Evolutionary conservation across 1,140 invertebrate genomes (phyloP).

Genomic region (Saccostrea echinata): DNA sequence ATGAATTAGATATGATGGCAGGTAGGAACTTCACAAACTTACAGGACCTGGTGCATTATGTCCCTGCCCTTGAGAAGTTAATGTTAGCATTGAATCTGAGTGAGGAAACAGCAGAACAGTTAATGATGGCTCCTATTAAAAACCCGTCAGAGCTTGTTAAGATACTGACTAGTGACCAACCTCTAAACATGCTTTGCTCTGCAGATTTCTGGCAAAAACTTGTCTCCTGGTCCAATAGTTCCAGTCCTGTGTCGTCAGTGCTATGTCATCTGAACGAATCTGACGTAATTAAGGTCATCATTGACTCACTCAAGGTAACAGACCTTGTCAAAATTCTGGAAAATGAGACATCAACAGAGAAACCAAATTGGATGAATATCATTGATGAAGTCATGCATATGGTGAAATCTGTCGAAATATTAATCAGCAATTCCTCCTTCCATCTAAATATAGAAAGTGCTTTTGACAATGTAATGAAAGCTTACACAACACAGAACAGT

Average conservation of each 20-base stretch:
- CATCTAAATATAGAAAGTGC: not conserved
- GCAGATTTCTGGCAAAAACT: constrained; percentile 41
- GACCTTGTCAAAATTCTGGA: constrained; percentile 37
- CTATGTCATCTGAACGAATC: constrained; percentile 16
- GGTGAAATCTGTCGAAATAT: constrained; percentile 43
- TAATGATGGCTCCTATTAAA: constrained; percentile 58
- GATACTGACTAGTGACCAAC: constrained; percentile 35
- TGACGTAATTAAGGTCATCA: constrained; percentile 30
- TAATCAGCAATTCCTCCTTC: constrained; percentile 29
- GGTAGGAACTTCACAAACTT: constrained; percentile 8
- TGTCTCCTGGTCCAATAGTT: not conserved
- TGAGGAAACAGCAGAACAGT: not conserved
- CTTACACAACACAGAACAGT: not conserved
- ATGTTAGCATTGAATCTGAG: constrained; percentile 8
- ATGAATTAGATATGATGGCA: not conserved
- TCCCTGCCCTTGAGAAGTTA: not conserved
- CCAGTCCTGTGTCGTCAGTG: not conserved
- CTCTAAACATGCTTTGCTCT: constrained; percentile 36
- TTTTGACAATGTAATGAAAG: not conserved
- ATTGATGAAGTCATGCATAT: constrained; percentile 48
- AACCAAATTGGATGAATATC: constrained; percentile 56
- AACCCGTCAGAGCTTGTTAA: constrained; percentile 52
- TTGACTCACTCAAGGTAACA: constrained; percentile 24
- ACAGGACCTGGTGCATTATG: not conserved
- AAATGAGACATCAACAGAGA: not conserved